Percentiles rank a stretch among this genome's conserved stretches.
Conservation (phyloP, 1,140 invertebrate genomes). For the Subanguina moxae region DNA sequence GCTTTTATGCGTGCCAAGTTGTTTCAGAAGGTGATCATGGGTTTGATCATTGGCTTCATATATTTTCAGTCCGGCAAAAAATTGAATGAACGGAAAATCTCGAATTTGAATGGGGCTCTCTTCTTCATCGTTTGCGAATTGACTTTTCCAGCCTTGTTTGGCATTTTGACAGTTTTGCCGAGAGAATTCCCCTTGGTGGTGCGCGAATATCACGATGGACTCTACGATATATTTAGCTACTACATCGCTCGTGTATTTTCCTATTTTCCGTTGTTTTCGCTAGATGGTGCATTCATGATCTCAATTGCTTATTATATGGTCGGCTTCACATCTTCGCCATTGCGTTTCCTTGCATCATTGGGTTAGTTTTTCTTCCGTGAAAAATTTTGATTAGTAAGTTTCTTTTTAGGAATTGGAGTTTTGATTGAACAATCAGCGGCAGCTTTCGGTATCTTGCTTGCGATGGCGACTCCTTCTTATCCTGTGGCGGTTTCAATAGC, state of each 20-base stretch:
- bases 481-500: conserved; percentile 43
- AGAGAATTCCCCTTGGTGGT: conserved; percentile 49
- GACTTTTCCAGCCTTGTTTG: conserved; percentile 54
- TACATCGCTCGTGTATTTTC: conserved; percentile 46
- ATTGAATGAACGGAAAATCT: background rate
- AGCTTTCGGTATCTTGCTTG: conserved; percentile 57
- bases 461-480: conserved; percentile 48
- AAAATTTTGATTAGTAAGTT: background rate
- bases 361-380: conserved; percentile 13
- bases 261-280: conserved; percentile 54
- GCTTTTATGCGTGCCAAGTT: conserved; percentile 50
- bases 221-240: conserved; percentile 47
- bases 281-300: conserved; percentile 53
- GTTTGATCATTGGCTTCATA: conserved; percentile 29
- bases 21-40: conserved; percentile 56
- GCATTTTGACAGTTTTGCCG: conserved; percentile 55
- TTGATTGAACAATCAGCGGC: conserved; percentile 54
- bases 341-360: conserved; percentile 17
- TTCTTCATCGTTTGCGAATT: conserved; percentile 29
- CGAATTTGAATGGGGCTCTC: background rate
- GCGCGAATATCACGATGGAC: conserved; percentile 54
- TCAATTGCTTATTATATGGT: conserved; percentile 52
- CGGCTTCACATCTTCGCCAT: conserved; percentile 39
- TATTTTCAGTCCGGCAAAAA: background rate
- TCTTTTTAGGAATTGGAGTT: conserved; percentile 40